These are phyloP conservation scores for Brevimyrus niger DNA, from an alignment of 2,113 vertebrate species.

Conservation along the genomic window DNA sequence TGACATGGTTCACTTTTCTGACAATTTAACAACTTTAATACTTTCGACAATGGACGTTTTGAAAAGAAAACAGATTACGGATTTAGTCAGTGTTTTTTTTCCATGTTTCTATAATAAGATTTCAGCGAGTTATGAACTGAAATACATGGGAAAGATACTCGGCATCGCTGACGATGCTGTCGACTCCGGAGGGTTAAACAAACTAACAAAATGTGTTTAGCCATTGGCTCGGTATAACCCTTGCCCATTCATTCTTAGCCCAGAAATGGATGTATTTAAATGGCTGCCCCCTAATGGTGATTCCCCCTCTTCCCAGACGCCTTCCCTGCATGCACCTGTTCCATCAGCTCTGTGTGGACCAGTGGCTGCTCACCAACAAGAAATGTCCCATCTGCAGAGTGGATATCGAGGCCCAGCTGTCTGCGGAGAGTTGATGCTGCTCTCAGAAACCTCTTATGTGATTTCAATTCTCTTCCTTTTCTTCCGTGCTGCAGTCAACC, in stretches of 20 bases:
- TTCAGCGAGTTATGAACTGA: no score
- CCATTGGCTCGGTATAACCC: not conserved
- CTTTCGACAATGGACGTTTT: no score
- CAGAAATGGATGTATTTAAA: not conserved
- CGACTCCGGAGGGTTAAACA: no score
- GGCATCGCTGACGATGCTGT: no score
- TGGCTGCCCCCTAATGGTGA: not conserved
- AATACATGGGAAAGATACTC: no score
- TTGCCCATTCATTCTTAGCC: not conserved
- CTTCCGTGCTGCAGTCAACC: slow-evolving; percentile 98
- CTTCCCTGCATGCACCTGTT: slow-evolving; percentile 99
- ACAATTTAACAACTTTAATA: no score
- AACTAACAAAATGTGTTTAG: not conserved
- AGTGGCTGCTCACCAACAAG: slow-evolving; percentile 99
- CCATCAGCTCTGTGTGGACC: slow-evolving; percentile 98
- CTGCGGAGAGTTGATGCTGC: slow-evolving; percentile 95
- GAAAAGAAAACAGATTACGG: no score
- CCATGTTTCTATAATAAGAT: no score
- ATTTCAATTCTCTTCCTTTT: slow-evolving; percentile 59
- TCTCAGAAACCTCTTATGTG: slow-evolving; percentile 58
- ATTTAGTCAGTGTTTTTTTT: no score
- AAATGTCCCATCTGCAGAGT: slow-evolving; percentile 99
- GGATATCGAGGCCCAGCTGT: slow-evolving; percentile 98
- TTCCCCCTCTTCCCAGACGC: slow-evolving; percentile 64
- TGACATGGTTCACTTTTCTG: no score